phyloP scores from a whole-genome alignment of 2,888 invertebrate genomes.

The Ornithoptera priamus region DNA sequence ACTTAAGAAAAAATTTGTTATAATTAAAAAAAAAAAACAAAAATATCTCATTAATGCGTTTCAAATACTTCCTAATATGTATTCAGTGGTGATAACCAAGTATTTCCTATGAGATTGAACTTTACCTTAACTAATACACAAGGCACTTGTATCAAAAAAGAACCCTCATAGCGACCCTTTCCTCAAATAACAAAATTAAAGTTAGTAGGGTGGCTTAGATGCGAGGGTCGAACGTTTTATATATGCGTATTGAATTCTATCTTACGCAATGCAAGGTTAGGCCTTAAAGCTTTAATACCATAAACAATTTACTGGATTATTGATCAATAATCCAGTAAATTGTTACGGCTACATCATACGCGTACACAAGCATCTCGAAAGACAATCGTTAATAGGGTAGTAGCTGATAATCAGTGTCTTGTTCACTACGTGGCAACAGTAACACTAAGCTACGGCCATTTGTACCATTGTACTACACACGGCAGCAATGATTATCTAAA shows the following conservation, averaged over 20 bases:
- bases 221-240: conserved; percentile 45
- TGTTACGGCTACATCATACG: no score
- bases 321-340: no score
- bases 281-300: not conserved
- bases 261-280: conserved; percentile 26
- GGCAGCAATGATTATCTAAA: no score
- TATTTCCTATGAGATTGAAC: conserved; percentile 13
- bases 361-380: no score
- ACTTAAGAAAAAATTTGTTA: not conserved
- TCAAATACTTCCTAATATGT: no score
- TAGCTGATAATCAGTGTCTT: no score
- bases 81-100: not conserved
- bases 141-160: conserved; percentile 32
- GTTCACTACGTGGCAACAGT: no score
- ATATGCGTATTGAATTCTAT: conserved; percentile 24
- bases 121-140: conserved; percentile 22
- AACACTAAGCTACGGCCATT: no score
- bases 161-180: conserved; percentile 49
- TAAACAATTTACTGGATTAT: not conserved
- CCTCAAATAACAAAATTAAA: conserved; percentile 70
- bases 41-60: not conserved
- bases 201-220: conserved; percentile 71
- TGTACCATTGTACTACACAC: no score
- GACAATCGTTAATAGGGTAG: no score
- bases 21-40: no score